These are phyloP conservation scores for Crepidodera aurea DNA, from an alignment of 2,888 invertebrate species.

Conservation along the genomic window DNA sequence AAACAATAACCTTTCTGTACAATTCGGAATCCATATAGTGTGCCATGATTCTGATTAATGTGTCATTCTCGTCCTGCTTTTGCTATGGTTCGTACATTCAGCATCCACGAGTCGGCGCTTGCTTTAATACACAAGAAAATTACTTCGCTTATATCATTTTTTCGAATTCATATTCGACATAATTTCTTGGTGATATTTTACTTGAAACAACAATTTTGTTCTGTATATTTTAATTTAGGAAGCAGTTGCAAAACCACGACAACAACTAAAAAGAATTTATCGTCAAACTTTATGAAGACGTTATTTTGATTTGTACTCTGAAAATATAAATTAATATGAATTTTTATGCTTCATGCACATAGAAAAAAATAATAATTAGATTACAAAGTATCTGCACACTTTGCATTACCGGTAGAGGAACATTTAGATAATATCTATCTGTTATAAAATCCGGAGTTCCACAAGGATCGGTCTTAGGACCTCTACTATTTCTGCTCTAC, in stretches of 20 bases:
- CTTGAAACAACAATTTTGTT: conserved; percentile 5
- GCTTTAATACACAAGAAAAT: conserved; percentile 24
- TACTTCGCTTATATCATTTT: conserved; percentile 21
- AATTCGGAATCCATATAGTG: conserved; percentile 29
- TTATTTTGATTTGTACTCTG: too few species aligned
- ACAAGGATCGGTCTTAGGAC: too few species aligned
- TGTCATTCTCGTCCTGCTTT: conserved; percentile 30
- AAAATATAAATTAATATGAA: too few species aligned
- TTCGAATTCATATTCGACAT: conserved; percentile 22
- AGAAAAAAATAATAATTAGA: too few species aligned
- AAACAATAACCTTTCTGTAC: conserved; percentile 34
- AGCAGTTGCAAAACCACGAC: background rate
- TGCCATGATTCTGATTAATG: conserved; percentile 31
- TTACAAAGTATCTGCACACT: too few species aligned
- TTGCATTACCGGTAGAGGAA: too few species aligned
- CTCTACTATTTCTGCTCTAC: too few species aligned
- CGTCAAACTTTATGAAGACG: too few species aligned
- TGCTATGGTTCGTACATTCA: conserved; percentile 9
- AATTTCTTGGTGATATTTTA: conserved; percentile 27
- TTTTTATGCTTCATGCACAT: too few species aligned
- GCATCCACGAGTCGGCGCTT: conserved; percentile 15
- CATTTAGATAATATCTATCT: too few species aligned
- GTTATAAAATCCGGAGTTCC: too few species aligned
- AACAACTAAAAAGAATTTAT: background rate
- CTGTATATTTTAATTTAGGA: conserved; percentile 17